Evolutionary conservation across 2,888 invertebrate genomes (phyloP).

Genomic region (Zaprionus obscuricornis): DNA sequence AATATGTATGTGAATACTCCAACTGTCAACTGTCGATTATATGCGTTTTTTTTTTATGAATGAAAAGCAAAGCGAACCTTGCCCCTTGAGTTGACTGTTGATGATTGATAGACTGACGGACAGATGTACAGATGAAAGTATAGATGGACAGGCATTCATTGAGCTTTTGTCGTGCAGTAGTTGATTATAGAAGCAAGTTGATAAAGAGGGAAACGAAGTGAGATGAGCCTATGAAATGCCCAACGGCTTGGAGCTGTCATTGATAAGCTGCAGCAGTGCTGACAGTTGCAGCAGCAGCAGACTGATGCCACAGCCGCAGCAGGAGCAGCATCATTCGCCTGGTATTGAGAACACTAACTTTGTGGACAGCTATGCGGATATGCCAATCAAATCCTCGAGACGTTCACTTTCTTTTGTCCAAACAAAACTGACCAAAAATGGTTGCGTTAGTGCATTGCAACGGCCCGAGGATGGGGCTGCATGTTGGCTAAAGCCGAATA

Average conservation of each 20-base stretch:
- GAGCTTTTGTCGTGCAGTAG: slow-evolving; percentile 4
- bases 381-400: too few relatives aligned
- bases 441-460: slow-evolving; percentile 73
- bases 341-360: slow-evolving; percentile 54
- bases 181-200: slow-evolving; percentile 15
- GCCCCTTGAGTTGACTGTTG: slow-evolving; percentile 20
- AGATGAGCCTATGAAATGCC: slow-evolving; percentile 36
- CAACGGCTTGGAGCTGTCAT: slow-evolving; percentile 47
- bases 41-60: slow-evolving; percentile 46
- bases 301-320: background rate
- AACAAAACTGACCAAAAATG: slow-evolving; percentile 78
- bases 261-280: slow-evolving; percentile 69
- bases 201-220: background rate
- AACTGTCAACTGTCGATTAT: slow-evolving; percentile 13
- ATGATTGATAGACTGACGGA: slow-evolving; percentile 38
- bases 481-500: slow-evolving; percentile 65
- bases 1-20: too few relatives aligned
- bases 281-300: slow-evolving; percentile 50
- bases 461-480: slow-evolving; percentile 39
- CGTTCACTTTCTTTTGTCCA: slow-evolving; percentile 75
- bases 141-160: slow-evolving; percentile 22
- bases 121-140: too few relatives aligned
- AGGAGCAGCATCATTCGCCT: background rate
- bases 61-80: slow-evolving; percentile 35
- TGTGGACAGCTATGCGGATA: slow-evolving; percentile 50